Evolutionary conservation across 2,797 vertebrate genomes (phyloP), one percentile per base, ranked within the genome.

Genomic region (Tragopan temminckii): DNA sequence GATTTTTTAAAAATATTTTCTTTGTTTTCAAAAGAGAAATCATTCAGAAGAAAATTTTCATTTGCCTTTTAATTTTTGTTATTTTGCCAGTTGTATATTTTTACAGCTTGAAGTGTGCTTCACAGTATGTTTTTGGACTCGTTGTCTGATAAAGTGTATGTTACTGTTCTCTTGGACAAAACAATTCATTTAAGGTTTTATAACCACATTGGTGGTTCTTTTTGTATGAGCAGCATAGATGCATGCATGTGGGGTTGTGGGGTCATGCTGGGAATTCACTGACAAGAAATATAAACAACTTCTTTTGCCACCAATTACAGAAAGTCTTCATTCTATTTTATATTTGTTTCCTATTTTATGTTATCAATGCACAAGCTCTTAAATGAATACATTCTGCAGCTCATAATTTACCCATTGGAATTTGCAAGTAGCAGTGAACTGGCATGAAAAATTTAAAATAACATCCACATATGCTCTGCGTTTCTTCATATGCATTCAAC

Each of bases 281-380:
- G 76, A 90, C 50, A 77, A 82, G 84, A 92, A 88, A 87, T 75
- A 90, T 80, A 96, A 94, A 92, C 68, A 91, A 81, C 35, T 25
- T 84, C 13, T 91, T 80, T 91, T 71, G 64, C 43, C 52, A 74
- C 55, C 27, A 61, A 25, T 89, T 91, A 71, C 19, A n/a, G 46
- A 94, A 92, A 89, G 38, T 13, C 46, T 78, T 88, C 48, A 50
- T 85, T 57, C 31, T 93, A 45, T 7, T 94, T 90, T 64, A 58
- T 77, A 68, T 80, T 92, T 86, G 42, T 76, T 94, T 94, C 46
- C 43, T 33, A 42, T 40, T 86, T 76, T 46, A 71, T 64, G 24
- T 61, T 95, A 92, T 92, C 78, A 62, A 46, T 62, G 64, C 31
- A 77, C 12, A 76, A n/a, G 24, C 33, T 93, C 12, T 79, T 82